Percentiles rank a stretch among this genome's conserved stretches.
These are phyloP conservation scores for Struthidea cinerea DNA, from an alignment of 2,113 vertebrate genomes.

Conservation along the genomic window DNA sequence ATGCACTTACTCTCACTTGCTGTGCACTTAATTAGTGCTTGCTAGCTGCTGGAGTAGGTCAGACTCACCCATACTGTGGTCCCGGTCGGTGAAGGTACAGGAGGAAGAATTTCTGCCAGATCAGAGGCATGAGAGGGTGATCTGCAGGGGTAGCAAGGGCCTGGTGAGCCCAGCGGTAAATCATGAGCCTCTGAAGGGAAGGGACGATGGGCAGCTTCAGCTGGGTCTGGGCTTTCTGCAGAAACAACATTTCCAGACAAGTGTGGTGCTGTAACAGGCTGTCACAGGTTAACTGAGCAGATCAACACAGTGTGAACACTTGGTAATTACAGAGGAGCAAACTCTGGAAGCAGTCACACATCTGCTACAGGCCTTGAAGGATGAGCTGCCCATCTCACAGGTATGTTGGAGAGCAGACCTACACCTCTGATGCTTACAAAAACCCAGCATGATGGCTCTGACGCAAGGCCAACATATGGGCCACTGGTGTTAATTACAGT, in stretches of 20 bases:
- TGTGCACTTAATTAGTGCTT: not conserved
- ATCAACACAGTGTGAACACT: not conserved
- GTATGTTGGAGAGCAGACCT: not conserved
- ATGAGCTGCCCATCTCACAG: not conserved
- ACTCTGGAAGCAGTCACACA: not conserved
- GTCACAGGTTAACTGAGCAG: not conserved
- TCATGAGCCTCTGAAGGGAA: slow-evolving; percentile 90
- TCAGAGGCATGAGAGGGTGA: slow-evolving; percentile 89
- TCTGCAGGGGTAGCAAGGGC: slow-evolving; percentile 88
- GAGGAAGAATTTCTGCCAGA: slow-evolving; percentile 97
- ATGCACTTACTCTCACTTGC: not conserved
- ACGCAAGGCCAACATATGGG: not conserved
- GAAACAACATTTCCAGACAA: not conserved
- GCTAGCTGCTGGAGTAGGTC: not conserved
- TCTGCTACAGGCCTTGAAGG: not conserved
- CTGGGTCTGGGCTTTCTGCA: slow-evolving; percentile 89
- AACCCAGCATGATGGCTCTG: not conserved
- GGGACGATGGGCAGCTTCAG: slow-evolving; percentile 90
- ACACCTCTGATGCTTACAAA: not conserved
- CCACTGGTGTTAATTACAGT: not conserved
- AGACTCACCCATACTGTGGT: slow-evolving; percentile 89
- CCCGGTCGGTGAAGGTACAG: slow-evolving; percentile 93
- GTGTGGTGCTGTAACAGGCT: not conserved
- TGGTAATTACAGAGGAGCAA: not conserved
- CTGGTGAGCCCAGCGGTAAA: slow-evolving; percentile 96